Base-by-base conservation (phyloP, 2,797 vertebrate species). In the Mastacembelus armatus region DNA sequence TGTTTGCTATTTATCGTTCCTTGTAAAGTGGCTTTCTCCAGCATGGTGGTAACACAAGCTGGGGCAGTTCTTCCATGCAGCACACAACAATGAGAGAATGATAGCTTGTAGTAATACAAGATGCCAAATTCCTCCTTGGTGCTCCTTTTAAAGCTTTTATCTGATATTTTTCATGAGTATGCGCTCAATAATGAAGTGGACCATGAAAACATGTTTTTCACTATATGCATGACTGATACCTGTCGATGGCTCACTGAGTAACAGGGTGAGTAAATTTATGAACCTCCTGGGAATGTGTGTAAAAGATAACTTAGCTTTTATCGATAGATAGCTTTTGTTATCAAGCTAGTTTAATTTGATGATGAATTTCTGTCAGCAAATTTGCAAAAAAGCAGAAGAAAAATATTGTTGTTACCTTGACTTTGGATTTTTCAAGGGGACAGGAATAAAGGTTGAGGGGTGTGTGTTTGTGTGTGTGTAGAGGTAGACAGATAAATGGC, bases 111-210 rank as follows among this genome's bases (percentile, higher is more conserved):
- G 44, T 77, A 91, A 93, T 78, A 81, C 39, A 60, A 89, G 80
- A 74, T 52, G 56, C 77, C 78, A 67, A 92, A 85, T 84, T 78
- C 83, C 85, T 89, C 74, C 54, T 74, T 35, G 67, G 14, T 55
- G 48, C 74, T 91, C 82, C 82, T 90, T 86, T 77, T 74, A 76
- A 84, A 77, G 74, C 58, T 91, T 92, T 93, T 92, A 92, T 89
- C 88, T 86, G 63, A 40, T 71, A 83, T 83, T 68, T 79, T 76
- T 84, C 66, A 56, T 36, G 75, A 85, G 85, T 70, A 77, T 24
- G 15, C 7, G 35, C 55, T 89, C 85, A 45, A 83, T 88, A 86
- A 89, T 86, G 71, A 71, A 85, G 80, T 67, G 62, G 66, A 80
- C 81, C 78, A 35, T 85, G 78, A 79, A 85, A 84, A 83, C 64